Base-by-base conservation (phyloP, 2,888 invertebrate species). In the Acanthoscelides obtectus region DNA sequence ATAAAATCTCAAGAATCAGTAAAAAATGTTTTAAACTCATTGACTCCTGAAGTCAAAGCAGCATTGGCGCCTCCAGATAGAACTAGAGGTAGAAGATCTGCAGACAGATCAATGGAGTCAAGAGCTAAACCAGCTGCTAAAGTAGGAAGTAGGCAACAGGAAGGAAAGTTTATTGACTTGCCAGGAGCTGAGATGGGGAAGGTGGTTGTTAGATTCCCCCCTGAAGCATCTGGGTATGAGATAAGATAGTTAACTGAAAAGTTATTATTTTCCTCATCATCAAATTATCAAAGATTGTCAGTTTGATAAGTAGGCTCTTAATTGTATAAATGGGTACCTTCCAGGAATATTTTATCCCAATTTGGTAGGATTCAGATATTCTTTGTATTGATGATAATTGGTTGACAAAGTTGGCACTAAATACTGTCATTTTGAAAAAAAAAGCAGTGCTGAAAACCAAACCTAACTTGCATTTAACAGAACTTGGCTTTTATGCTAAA, bases 181-280 rank as follows among this genome's bases (percentile, higher is more conserved):
- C 98, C 98, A 0, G 96, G 95, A 70, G 99, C 99, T 27, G 96
- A 98, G 87, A 94, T 94, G 91, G 99, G 99, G 25, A 96, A 99
- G 87, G 98, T 99, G 70, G 91, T 99, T 25, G 99, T 99, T 0
- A 89, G 99, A 75, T 99, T 99, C 84, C 99, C 99, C n/a, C 99
- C 99, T 64, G 99, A 99, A 88, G 99, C 99, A 63, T 98, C 98
- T 79, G 99, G 98, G 89, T 96, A 85, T 74, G 77, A 72, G 45
- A 20, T 25, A 69, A 77, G 17, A 45, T 17, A n/a, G n/a, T n/a
- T n/a, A n/a, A n/a, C n/a, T n/a, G n/a, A n/a, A n/a, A n/a, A n/a
- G n/a, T n/a, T n/a, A n/a, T n/a, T n/a, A n/a, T n/a, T n/a, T n/a
- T n/a, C n/a, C n/a, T n/a, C n/a, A n/a, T n/a, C n/a, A n/a, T n/a